A percentile compares a stretch with the other conserved stretches of the same genome.
phyloP scores from a whole-genome alignment of 2,113 vertebrate genomes.

The Bos javanicus region DNA sequence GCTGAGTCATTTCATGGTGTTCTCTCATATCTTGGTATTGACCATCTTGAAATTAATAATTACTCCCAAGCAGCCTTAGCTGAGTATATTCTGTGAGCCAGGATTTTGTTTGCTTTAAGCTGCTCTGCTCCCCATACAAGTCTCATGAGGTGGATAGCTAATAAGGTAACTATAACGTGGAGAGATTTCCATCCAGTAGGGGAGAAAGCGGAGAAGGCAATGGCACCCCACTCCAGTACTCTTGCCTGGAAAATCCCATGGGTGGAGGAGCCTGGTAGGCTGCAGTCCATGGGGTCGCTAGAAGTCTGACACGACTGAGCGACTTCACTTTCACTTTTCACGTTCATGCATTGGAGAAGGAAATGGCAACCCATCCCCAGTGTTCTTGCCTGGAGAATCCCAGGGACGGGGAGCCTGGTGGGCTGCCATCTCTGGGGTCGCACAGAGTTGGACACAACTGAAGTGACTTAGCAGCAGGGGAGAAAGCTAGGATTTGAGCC shows the following conservation, averaged over 20 bases:
- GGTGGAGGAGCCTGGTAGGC: no score
- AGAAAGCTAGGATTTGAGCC: not conserved
- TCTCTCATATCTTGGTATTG: not conserved
- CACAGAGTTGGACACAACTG: no score
- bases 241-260: no score
- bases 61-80: not conserved
- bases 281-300: no score
- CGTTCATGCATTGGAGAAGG: no score
- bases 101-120: not conserved
- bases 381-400: no score
- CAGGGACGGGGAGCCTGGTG: no score
- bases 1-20: not conserved
- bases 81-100: not conserved
- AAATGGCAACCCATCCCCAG: no score
- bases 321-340: no score
- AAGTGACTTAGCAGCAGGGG: not conserved
- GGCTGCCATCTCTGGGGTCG: no score
- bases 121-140: not conserved
- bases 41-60: not conserved
- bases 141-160: not conserved
- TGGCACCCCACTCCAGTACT: no score
- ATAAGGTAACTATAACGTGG: not conserved
- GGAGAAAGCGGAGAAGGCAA: not conserved
- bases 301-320: no score
- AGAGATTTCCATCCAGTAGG: not conserved